A percentile compares a stretch with the other conserved stretches of the same genome.
phyloP scores from a whole-genome alignment of 2,113 vertebrate genomes.

The Sander vitreus region DNA sequence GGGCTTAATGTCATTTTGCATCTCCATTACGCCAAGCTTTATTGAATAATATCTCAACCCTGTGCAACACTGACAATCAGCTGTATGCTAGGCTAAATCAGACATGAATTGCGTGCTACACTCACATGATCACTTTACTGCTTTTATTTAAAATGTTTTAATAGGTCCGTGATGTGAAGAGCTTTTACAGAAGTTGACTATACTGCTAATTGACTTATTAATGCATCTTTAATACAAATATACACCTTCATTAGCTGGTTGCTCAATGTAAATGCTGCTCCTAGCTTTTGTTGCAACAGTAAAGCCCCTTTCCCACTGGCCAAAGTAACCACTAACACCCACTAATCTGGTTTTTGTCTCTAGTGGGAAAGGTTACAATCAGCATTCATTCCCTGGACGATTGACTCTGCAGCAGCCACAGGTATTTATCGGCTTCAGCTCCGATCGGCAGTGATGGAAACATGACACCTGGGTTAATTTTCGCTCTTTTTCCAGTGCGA shows the following conservation, averaged over 20 bases:
- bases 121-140: conserved; percentile 16
- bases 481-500: no score
- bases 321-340: no score
- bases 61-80: conserved; percentile 59
- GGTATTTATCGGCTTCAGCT: no score
- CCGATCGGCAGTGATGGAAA: no score
- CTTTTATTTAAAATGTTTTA: conserved; percentile 29
- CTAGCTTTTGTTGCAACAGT: neutral
- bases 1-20: conserved; percentile 67
- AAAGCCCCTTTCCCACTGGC: no score
- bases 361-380: no score
- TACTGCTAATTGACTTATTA: neutral
- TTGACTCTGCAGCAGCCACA: no score
- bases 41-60: conserved; percentile 70
- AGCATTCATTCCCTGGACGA: no score
- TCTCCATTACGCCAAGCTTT: conserved; percentile 72
- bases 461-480: no score
- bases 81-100: neutral
- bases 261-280: neutral
- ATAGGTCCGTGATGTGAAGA: neutral
- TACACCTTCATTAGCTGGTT: neutral
- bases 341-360: no score
- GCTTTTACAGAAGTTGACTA: neutral
- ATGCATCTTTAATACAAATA: neutral
- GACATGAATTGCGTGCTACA: neutral